A percentile compares a stretch with the other conserved stretches of the same genome.
These are phyloP conservation scores for Oligia fasciuncula DNA, from an alignment of 2,888 invertebrate genomes.

Conservation along the genomic window DNA sequence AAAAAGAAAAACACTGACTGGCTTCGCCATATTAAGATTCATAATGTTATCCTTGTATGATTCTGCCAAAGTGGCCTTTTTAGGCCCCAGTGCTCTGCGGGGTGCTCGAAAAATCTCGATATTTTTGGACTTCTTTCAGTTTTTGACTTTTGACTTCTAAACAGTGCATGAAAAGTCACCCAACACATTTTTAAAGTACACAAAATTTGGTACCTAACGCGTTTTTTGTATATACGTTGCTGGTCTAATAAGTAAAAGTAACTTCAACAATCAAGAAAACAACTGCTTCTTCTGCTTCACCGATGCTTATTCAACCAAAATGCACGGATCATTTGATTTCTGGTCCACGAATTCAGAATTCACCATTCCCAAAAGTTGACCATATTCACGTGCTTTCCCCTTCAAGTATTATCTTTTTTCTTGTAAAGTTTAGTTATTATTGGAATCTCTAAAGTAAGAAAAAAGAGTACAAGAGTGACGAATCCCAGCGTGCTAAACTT, in stretches of 20 bases:
- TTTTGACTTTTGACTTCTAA: too few relatives aligned
- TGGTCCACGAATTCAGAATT: background rate
- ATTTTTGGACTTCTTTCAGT: too few relatives aligned
- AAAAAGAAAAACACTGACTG: too few relatives aligned
- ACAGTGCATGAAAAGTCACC: too few relatives aligned
- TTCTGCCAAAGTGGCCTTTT: too few relatives aligned
- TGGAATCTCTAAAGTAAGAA: constrained; percentile 12
- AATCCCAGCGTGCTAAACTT: constrained; percentile 45
- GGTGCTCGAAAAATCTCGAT: too few relatives aligned
- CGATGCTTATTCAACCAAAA: background rate
- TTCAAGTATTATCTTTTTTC: constrained; percentile 6
- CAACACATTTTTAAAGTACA: too few relatives aligned
- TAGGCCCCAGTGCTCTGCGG: too few relatives aligned
- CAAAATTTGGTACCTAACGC: too few relatives aligned
- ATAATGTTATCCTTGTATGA: too few relatives aligned
- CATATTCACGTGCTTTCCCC: background rate
- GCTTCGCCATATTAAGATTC: too few relatives aligned
- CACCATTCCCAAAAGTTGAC: background rate
- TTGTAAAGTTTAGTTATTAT: background rate
- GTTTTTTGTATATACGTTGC: too few relatives aligned
- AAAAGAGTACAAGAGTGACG: constrained; percentile 40
- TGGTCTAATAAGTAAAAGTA: background rate
- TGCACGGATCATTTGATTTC: background rate
- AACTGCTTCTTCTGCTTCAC: background rate
- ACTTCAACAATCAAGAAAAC: background rate